Evolutionary conservation across 2,797 vertebrate genomes (phyloP), one percentile per base, ranked within the genome.

Genomic region (Atherinosoma microstoma): DNA sequence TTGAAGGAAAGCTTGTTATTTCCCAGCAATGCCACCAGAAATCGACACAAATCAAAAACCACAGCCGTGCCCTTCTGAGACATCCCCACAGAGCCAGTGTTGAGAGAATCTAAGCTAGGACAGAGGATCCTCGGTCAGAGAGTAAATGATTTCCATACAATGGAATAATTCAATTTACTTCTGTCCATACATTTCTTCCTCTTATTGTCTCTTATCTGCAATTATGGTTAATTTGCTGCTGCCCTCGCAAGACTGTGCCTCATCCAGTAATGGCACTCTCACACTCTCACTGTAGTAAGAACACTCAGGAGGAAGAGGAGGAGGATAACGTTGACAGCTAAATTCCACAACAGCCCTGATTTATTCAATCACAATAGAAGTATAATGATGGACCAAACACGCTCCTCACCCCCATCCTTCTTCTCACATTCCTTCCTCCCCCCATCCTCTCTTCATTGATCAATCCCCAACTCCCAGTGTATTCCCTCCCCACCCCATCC

Each of bases 401-500:
- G 66, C 67, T 70, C 64, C 78, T 56, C 59, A 67, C 54, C 40
- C 60, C 27, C 45, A 22, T 49, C 73, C 84, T 58, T 64, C 94
- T 24, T 60, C 59, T 42, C 66, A 32, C 59, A 49, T 57, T 32
- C 65, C 56, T 49, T 64, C 12, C 54, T 57, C 54, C 16, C 58
- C 64, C 78, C 75, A 79, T 64, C 64, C 68, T 73, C 75, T 78
- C 88, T 75, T 82, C 96, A 96, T 96, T 96, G 95, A 96, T 97
- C 95, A 94, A 91, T 93, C 93, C 85, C 89, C 90, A 90, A 91
- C 92, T 83, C 70, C 75, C 77, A 24, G 78, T 84, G 59, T 29
- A 67, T 49, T 42, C 45, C 38, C 32, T 58, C 49, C 29, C 29
- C 29, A 24, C 24, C 58, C 47, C 13, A 24, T n/a, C n/a, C 59